Conservation (phyloP, 2,888 invertebrate genomes). For the Pollenia angustigena region DNA sequence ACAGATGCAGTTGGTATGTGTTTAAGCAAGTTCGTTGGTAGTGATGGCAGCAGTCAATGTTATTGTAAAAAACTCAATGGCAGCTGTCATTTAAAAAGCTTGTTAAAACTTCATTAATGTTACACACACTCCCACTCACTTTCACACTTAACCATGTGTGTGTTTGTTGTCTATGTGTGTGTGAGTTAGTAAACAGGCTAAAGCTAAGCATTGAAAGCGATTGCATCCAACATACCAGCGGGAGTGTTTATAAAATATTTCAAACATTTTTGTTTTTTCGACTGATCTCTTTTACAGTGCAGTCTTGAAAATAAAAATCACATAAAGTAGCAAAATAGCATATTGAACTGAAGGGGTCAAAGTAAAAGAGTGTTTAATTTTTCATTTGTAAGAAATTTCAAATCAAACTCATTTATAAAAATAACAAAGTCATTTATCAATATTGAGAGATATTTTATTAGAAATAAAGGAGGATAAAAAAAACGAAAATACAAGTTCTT, state of each 20-base stretch:
- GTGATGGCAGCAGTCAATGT: constrained; percentile 45
- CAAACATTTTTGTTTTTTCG: constrained; percentile 30
- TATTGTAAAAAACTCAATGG: constrained; percentile 56
- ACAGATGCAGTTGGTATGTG: constrained; percentile 24
- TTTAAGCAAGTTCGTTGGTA: constrained; percentile 3
- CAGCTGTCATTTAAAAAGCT: constrained; percentile 73
- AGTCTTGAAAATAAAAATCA: not conserved
- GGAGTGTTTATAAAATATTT: constrained; percentile 21
- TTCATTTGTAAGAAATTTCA: constrained; percentile 2
- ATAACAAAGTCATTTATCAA: not conserved
- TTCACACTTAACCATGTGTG: not conserved
- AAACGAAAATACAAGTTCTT: too few species aligned
- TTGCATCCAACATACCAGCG: constrained; percentile 32
- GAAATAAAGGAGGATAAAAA: too few species aligned
- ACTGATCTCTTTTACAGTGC: constrained; percentile 2
- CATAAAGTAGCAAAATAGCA: not conserved
- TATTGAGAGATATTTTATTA: too few species aligned
- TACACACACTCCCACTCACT: constrained; percentile 31
- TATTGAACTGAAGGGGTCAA: not conserved
- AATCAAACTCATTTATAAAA: constrained; percentile 47
- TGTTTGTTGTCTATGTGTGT: not conserved
- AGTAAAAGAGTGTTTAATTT: not conserved
- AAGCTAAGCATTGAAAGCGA: constrained; percentile 45
- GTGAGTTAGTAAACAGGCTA: constrained; percentile 10
- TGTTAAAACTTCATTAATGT: constrained; percentile 73